A percentile compares a stretch with the other conserved stretches of the same genome.
Conservation (phyloP, 2,888 invertebrate genomes). For the Dione vanillae region DNA sequence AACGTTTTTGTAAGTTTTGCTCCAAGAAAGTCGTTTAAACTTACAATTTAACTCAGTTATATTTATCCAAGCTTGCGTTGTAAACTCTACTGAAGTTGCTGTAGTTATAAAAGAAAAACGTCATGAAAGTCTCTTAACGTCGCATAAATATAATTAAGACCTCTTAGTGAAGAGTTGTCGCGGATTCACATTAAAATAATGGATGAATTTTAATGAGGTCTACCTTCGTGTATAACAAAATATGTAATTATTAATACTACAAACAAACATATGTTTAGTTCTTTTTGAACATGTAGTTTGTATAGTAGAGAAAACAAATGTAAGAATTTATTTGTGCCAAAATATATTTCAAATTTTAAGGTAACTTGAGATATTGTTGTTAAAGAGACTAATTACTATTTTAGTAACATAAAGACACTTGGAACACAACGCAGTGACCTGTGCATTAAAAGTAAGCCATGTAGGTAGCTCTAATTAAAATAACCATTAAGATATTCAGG, state of each 20-base stretch:
- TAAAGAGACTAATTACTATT: constrained; percentile 8
- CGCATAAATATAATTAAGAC: constrained; percentile 38
- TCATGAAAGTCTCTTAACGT: constrained; percentile 11
- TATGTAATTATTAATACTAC: background rate
- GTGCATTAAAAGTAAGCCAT: background rate
- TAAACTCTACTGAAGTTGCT: constrained; percentile 5
- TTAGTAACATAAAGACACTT: constrained; percentile 2
- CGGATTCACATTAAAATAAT: constrained; percentile 34
- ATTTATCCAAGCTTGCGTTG: constrained; percentile 11
- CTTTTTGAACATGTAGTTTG: background rate
- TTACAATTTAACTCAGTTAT: background rate
- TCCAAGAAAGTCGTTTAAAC: background rate
- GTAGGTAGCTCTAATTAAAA: background rate
- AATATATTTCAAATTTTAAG: background rate
- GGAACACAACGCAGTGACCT: background rate
- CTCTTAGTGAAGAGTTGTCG: constrained; percentile 22
- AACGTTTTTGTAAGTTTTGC: too few relatives aligned
- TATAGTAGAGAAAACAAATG: background rate
- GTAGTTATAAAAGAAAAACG: constrained; percentile 20
- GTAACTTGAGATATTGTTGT: background rate
- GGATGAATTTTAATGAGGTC: constrained; percentile 37
- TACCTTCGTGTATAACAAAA: constrained; percentile 14
- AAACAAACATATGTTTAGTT: background rate
- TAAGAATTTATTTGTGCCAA: background rate
- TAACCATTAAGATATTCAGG: background rate